Percentiles rank a stretch among this genome's conserved stretches.
Evolutionary conservation across 2,797 vertebrate species (phyloP).

Genomic region (Tauraco hartlaubi): DNA sequence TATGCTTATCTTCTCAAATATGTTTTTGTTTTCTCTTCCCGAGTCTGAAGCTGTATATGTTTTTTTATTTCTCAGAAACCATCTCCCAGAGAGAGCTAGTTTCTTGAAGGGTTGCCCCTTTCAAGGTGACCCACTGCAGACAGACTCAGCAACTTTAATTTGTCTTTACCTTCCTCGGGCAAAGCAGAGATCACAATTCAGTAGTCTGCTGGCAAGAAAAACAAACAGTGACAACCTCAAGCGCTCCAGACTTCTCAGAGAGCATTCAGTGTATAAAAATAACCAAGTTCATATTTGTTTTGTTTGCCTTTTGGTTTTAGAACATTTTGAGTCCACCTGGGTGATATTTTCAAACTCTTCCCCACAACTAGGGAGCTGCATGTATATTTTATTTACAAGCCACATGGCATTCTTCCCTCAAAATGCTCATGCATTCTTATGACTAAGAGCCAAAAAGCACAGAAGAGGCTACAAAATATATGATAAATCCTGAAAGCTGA

Average conservation of each 20-base stretch:
- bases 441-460: not conserved
- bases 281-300: conserved; percentile 10
- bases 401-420: not conserved
- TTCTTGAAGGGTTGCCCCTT: not conserved
- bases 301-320: conserved; percentile 16
- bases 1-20: not conserved
- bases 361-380: not conserved
- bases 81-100: not conserved
- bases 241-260: conserved; percentile 16
- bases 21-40: not conserved
- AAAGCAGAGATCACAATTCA: conserved; percentile 47
- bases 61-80: not conserved
- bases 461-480: not conserved
- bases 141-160: not conserved
- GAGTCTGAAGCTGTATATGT: not conserved
- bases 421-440: not conserved
- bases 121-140: conserved; percentile 35
- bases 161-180: conserved; percentile 33
- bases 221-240: conserved; percentile 28
- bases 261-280: conserved; percentile 17
- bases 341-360: conserved; percentile 1
- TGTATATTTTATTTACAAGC: conserved; percentile 15
- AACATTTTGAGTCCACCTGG: not conserved
- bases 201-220: conserved; percentile 45
- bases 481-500: not conserved